Conservation (phyloP, 2,888 invertebrate species). For the Leistus spinibarbis region DNA sequence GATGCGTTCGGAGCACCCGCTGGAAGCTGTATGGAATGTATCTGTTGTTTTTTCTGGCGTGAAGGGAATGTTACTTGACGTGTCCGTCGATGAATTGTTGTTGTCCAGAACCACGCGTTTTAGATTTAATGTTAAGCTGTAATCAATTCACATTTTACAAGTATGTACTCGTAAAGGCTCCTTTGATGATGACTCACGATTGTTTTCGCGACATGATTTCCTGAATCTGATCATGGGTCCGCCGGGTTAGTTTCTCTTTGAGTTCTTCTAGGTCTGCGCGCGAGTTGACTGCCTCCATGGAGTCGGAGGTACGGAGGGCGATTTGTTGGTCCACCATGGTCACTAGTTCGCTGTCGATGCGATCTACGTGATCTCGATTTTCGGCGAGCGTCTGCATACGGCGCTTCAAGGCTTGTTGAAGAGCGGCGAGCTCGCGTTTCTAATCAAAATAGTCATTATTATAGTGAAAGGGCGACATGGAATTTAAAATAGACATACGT, state of each 20-base stretch:
- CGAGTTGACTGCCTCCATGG: constrained; percentile 9
- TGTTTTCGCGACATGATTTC: constrained; percentile 62
- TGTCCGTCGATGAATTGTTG: constrained; percentile 50
- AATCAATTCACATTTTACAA: constrained; percentile 42
- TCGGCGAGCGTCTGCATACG: constrained; percentile 67
- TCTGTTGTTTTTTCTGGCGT: constrained; percentile 59
- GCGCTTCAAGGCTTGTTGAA: constrained; percentile 71
- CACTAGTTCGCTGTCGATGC: constrained; percentile 72
- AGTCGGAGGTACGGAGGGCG: constrained; percentile 52
- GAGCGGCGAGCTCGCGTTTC: constrained; percentile 73
- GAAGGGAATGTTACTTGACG: constrained; percentile 48
- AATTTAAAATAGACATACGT: constrained; percentile 63
- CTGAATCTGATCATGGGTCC: constrained; percentile 60
- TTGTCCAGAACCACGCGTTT: constrained; percentile 62
- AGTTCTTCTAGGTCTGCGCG: constrained; percentile 49
- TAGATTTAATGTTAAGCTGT: constrained; percentile 72
- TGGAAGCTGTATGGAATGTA: constrained; percentile 77
- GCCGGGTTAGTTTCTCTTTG: constrained; percentile 56
- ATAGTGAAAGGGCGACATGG: background rate
- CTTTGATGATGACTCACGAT: constrained; percentile 51
- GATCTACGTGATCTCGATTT: constrained; percentile 70
- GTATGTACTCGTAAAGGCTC: constrained; percentile 9
- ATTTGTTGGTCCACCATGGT: constrained; percentile 69
- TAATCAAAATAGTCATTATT: constrained; percentile 48
- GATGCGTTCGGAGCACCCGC: constrained; percentile 50